Evolutionary conservation across 2,797 vertebrate genomes (phyloP).

Genomic region (Esox masquinongy): DNA sequence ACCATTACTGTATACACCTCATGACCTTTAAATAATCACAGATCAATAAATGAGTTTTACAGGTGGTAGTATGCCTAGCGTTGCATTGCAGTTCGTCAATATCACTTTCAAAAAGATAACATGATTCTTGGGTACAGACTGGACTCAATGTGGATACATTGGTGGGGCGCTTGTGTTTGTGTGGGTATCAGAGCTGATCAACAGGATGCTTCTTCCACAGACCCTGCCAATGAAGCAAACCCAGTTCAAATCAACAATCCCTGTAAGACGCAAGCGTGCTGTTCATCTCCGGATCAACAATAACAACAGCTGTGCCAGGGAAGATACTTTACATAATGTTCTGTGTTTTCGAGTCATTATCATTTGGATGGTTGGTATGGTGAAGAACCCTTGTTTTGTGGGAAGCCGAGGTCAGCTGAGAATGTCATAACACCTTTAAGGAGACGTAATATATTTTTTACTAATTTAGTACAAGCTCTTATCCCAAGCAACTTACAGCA

Average conservation of each 20-base stretch:
- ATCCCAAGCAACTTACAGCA: no score
- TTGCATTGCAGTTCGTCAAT: neutral
- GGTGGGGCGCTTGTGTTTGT: slow-evolving; percentile 9
- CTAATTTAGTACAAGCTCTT: no score
- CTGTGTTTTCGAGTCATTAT: neutral
- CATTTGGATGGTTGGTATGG: neutral
- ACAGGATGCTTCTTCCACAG: neutral
- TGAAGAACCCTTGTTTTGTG: neutral
- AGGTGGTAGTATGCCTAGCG: neutral
- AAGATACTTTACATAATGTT: neutral
- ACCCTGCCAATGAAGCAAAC: neutral
- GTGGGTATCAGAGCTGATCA: neutral
- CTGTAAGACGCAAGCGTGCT: neutral
- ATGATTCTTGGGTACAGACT: neutral
- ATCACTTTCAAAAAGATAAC: neutral
- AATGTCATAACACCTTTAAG: neutral
- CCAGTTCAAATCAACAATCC: neutral
- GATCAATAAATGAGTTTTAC: neutral
- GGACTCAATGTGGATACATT: neutral
- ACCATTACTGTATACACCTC: neutral
- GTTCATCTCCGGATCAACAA: slow-evolving; percentile 1
- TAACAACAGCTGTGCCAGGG: slow-evolving; percentile 6
- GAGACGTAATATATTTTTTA: neutral
- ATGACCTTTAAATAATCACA: neutral
- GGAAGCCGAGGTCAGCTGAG: neutral